Conservation (phyloP, 1,140 invertebrate species). For the Drosophila kurseongensis region DNA sequence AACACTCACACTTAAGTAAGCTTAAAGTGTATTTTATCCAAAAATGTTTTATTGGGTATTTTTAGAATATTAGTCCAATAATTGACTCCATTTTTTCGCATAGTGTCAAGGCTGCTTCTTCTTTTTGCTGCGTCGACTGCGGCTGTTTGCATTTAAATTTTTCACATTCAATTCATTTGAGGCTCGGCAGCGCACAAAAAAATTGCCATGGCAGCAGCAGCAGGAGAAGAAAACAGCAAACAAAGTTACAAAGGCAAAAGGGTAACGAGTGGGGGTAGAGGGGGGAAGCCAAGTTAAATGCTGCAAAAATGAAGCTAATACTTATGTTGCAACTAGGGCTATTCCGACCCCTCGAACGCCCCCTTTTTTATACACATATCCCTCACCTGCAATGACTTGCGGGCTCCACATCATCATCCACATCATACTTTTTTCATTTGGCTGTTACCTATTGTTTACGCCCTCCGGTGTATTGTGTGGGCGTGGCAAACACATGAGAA, state of each 20-base stretch:
- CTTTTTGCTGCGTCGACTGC: slow-evolving; percentile 65
- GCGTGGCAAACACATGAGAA: slow-evolving; percentile 64
- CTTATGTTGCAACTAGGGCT: slow-evolving; percentile 73
- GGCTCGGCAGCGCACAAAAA: slow-evolving; percentile 61
- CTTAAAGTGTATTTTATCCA: no score
- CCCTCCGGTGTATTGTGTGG: slow-evolving; percentile 57
- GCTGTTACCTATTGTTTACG: slow-evolving; percentile 52
- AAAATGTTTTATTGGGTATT: no score
- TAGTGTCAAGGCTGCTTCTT: slow-evolving; percentile 14
- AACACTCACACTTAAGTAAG: no score
- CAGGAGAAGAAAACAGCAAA: slow-evolving; percentile 55
- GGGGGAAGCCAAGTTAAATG: slow-evolving; percentile 56
- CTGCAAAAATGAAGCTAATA: slow-evolving; percentile 79
- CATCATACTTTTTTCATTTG: slow-evolving; percentile 56
- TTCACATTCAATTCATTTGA: slow-evolving; percentile 83
- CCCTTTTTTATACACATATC: slow-evolving; percentile 9
- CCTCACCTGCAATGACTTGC: slow-evolving; percentile 67
- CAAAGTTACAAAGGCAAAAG: slow-evolving; percentile 71
- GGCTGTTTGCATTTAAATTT: slow-evolving; percentile 82
- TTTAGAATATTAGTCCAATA: background rate
- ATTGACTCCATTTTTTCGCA: background rate
- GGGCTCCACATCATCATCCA: slow-evolving; percentile 51
- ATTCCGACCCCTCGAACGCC: slow-evolving; percentile 23
- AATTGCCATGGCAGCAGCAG: slow-evolving; percentile 23
- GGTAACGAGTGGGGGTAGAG: slow-evolving; percentile 3